Evolutionary conservation across 2,888 invertebrate species (phyloP), one percentile per base, ranked within the genome.

Genomic region (Arctia plantaginis): DNA sequence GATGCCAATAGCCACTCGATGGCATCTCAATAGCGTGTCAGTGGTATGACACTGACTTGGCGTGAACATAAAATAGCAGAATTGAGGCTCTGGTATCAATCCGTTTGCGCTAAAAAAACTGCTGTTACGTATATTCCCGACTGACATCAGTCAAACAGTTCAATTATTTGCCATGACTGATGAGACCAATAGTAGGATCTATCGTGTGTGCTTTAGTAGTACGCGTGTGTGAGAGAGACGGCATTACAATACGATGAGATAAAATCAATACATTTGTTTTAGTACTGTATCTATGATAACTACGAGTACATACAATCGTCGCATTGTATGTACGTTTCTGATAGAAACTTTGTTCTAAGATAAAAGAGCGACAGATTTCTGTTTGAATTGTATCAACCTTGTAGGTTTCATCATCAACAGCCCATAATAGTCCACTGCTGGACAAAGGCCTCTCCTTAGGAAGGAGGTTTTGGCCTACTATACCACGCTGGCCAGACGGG

Each of bases 241-340:
- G 12, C 44, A 30, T 30, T n/a, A 39, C 3, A 44, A 30, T 30
- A 66, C 27, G 44, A n/a, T 67, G 44, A 44, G 44, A 67, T 67
- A 44, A 44, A 67, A 67, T 67, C 66, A 30, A 67, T 67, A 67
- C 27, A 30, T 27, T 27, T 59, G 30, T 62, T 12, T 27, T 18
- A 15, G 59, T 27, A 30, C 13, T 30, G 13, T 62, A 62, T 62
- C 30, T 62, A 13, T 59, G 0, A 59, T 30, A 15, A 30, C 13
- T n/a, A n/a, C n/a, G n/a, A n/a, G n/a, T 27, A 15, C 27, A 1
- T 30, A 30, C 13, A 10, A 27, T 18, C 3, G 6, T 62, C 6
- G 6, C 15, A 30, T 62, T 62, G 30, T 30, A 13, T 27, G 15
- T 62, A 0, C 27, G 13, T 30, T 15, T 4, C 59, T 47, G 15